Conservation (phyloP, 2,113 vertebrate species). For the Peucedramus taeniatus region DNA sequence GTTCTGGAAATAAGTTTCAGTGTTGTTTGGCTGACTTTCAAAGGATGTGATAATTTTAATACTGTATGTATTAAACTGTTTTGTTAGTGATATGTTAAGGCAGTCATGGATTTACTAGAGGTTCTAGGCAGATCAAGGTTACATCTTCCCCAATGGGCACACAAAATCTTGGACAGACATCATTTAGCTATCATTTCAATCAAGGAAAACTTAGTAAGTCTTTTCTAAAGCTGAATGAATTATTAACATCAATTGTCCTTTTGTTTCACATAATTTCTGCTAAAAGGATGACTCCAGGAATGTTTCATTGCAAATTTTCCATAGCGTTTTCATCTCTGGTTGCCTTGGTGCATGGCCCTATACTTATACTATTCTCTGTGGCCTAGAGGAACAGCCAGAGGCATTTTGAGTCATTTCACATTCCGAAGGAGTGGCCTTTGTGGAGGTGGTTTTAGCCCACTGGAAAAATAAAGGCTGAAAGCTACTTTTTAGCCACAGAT, state of each 20-base stretch:
- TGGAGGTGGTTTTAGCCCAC: neutral
- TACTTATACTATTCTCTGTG: neutral
- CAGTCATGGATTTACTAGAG: neutral
- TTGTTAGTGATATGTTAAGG: constrained; percentile 38
- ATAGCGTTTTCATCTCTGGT: neutral
- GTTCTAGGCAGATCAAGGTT: neutral
- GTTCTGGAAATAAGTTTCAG: neutral
- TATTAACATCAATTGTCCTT: neutral
- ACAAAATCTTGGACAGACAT: neutral
- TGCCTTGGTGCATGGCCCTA: neutral
- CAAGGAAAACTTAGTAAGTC: neutral
- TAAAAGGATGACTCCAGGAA: neutral
- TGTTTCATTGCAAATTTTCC: neutral
- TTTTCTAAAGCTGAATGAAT: neutral
- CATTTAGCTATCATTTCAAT: neutral
- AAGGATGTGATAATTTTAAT: constrained; percentile 14
- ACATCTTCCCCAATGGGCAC: neutral
- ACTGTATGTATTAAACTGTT: constrained; percentile 11
- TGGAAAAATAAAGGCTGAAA: neutral
- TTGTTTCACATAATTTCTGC: neutral
- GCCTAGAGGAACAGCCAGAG: neutral
- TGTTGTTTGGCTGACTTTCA: constrained; percentile 14
- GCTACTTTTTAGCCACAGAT: neutral
- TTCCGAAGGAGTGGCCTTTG: neutral
- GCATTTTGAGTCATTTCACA: neutral